Conservation (phyloP, 2,888 invertebrate genomes). For the Drosophila aldrichi region DNA sequence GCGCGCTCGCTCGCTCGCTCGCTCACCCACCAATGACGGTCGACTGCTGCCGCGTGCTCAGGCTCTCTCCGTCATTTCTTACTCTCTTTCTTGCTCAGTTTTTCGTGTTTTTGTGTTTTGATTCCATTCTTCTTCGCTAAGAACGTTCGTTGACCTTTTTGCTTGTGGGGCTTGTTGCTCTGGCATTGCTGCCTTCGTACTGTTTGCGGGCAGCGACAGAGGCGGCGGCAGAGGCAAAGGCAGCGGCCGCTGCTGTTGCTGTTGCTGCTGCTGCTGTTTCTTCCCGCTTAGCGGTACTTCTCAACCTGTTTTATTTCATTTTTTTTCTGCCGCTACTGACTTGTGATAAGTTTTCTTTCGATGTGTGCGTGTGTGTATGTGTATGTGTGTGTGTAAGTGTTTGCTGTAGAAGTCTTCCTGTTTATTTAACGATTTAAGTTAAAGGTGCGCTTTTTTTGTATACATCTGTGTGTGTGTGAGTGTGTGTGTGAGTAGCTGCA, state of each 20-base stretch:
- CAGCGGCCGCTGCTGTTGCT: constrained; percentile 3
- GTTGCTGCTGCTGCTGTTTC: constrained; percentile 35
- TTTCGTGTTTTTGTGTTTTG: constrained; percentile 83
- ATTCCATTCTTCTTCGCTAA: constrained; percentile 84
- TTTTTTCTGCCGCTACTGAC: constrained; percentile 52
- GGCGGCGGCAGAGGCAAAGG: constrained; percentile 14
- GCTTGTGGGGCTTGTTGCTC: constrained; percentile 57
- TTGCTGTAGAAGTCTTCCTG: constrained; percentile 79
- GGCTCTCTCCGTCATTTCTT: constrained; percentile 30
- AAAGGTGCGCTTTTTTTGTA: constrained; percentile 57
- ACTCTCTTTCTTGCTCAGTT: constrained; percentile 72
- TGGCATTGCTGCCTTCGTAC: constrained; percentile 19
- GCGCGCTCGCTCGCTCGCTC: not conserved
- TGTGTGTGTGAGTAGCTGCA: constrained; percentile 36
- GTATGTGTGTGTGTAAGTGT: constrained; percentile 46
- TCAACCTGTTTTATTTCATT: constrained; percentile 76
- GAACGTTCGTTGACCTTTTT: constrained; percentile 84
- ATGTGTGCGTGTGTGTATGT: constrained; percentile 16
- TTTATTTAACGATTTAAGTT: constrained; percentile 76
- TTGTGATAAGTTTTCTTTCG: constrained; percentile 60
- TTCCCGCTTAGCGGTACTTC: constrained; percentile 79
- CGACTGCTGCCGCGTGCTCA: constrained; percentile 8
- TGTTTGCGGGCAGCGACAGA: constrained; percentile 1
- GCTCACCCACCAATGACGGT: constrained; percentile 9
- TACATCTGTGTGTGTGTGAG: constrained; percentile 4